These are phyloP conservation scores for Myotis findleyi DNA, from an alignment of 2,797 vertebrate genomes.

Conservation along the genomic window DNA sequence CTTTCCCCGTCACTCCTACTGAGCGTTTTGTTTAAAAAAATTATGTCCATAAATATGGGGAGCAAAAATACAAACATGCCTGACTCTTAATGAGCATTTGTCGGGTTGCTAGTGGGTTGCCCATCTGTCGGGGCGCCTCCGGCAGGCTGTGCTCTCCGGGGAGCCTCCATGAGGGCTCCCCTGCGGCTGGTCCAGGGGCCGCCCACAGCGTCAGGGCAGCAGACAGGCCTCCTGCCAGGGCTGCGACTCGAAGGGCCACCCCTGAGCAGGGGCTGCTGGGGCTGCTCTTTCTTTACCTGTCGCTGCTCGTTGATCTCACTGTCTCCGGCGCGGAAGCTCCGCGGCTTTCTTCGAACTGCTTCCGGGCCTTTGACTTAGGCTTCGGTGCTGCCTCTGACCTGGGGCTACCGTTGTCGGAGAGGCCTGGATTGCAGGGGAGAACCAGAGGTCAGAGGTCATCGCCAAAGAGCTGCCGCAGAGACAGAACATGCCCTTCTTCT, in stretches of 20 bases:
- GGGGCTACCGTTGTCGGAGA: slow-evolving; percentile 92
- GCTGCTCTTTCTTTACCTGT: slow-evolving; percentile 89
- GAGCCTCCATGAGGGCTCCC: not conserved
- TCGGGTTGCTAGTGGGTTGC: not conserved
- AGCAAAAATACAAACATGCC: not conserved
- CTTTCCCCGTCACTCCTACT: not conserved
- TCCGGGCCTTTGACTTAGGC: slow-evolving; percentile 91
- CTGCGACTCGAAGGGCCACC: not conserved
- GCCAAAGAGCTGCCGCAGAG: not conserved
- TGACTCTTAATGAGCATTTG: not conserved
- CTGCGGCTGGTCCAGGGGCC: not conserved
- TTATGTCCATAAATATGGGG: not conserved
- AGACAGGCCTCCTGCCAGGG: not conserved
- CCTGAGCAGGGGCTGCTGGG: not conserved
- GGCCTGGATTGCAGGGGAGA: slow-evolving; percentile 88
- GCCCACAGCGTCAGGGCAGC: not conserved
- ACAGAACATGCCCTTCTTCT: not conserved
- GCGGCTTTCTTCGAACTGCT: slow-evolving; percentile 91
- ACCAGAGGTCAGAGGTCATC: slow-evolving; percentile 31
- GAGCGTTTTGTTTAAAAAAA: not conserved
- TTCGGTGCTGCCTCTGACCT: slow-evolving; percentile 92
- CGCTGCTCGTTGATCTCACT: slow-evolving; percentile 92
- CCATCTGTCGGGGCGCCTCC: not conserved
- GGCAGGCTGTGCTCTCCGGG: not conserved
- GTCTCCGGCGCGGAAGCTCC: slow-evolving; percentile 90